phyloP scores from a whole-genome alignment of 2,888 invertebrate genomes.

The Pyralis farinalis region DNA sequence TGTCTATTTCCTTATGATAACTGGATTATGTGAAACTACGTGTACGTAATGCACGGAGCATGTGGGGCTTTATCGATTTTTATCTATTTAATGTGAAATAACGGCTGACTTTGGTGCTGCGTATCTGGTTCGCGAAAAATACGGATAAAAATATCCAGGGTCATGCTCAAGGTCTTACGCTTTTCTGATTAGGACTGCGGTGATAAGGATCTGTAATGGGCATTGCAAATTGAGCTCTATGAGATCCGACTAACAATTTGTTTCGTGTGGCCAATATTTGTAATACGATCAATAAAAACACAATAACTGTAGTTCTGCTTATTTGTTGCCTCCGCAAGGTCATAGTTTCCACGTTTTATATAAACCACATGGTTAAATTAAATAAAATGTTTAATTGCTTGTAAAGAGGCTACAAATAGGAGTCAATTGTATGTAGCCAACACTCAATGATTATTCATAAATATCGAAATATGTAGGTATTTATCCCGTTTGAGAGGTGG shows the following conservation, averaged over 20 bases:
- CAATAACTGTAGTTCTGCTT: constrained; percentile 67
- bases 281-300: constrained; percentile 40
- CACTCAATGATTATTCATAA: background rate
- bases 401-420: too few species aligned
- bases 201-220: constrained; percentile 52
- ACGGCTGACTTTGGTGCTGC: constrained; percentile 33
- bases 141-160: constrained; percentile 78
- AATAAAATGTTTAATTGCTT: background rate
- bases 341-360: constrained; percentile 45
- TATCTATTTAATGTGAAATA: constrained; percentile 37
- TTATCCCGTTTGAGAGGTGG: constrained; percentile 4
- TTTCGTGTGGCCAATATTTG: constrained; percentile 30
- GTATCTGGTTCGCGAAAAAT: constrained; percentile 60
- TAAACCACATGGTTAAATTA: constrained; percentile 25
- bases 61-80: constrained; percentile 30
- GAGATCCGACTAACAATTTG: constrained; percentile 32
- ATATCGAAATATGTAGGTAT: background rate
- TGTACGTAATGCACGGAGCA: too few species aligned
- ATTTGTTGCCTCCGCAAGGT: constrained; percentile 67
- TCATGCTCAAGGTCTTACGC: constrained; percentile 74
- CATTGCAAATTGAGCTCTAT: constrained; percentile 41
- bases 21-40: constrained; percentile 18
- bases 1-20: background rate
- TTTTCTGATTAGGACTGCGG: constrained; percentile 71
- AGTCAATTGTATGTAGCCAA: background rate